Base-by-base conservation (phyloP, 2,888 invertebrate genomes). In the Dicyrtoma fusca region DNA sequence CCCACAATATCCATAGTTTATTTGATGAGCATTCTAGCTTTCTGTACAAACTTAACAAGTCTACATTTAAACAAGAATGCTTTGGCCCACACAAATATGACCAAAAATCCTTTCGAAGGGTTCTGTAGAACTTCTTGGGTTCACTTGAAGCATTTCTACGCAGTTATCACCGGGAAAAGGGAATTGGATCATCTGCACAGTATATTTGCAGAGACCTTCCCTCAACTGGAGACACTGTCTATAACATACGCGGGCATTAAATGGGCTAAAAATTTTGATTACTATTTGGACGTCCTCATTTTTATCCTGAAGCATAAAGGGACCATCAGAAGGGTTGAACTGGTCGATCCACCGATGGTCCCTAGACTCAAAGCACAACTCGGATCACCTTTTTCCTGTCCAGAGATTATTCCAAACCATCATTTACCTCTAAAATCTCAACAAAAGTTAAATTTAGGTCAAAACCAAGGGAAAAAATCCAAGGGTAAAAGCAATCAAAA, bases 301-400 rank as follows among this genome's bases (percentile, higher is more conserved):
- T 65, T 65, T 17, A 65, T 65, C 6, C 34, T 65, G 3, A 65
- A 65, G 19, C 65, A 65, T 19, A 65, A 51, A 17, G 51, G 10
- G 17, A 65, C 65, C 10, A 47, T 65, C 19, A 4, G 53, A 34
- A 49, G 51, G 17, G 49, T 65, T 1, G 65, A 49, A 0, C 13
- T 65, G 6, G 26, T 25, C 19, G 65, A 65, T 65, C 65, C 65
- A 5, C 65, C 53, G 17, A 65, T 65, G 65, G 65, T 65, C n/a
- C 65, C 51, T 21, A 19, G 55, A 17, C 55, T 55, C 6, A 55
- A 55, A 21, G 25, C 34, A 34, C 34, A 34, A 8, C 8, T 34
- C 3, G 34, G 34, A 34, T 8, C 34, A 34, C 8, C 34, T 34
- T 34, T 34, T n/a, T n/a, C n/a, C 34, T 3, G 34, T 34, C 4